Evolutionary conservation across 2,113 vertebrate species (phyloP), one percentile per base, ranked within the genome.

Genomic region (Nymphicus hollandicus): DNA sequence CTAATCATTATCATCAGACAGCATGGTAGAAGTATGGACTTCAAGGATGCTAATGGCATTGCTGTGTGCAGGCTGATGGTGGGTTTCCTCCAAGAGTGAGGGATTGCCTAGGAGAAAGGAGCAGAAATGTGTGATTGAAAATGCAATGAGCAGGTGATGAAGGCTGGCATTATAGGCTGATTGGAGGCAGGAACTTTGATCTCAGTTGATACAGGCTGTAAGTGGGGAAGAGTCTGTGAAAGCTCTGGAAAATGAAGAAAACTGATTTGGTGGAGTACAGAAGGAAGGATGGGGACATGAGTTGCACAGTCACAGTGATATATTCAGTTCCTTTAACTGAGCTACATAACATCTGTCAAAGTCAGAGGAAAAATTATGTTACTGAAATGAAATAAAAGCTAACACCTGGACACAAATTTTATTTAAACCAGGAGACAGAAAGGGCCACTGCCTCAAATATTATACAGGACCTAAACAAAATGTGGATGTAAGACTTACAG

Each of bases 121-220:
- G 56, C 29, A 95, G 83, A 91, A 92, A 87, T 27, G 44, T 22
- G 71, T 76, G 84, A 93, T 28, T 95, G 89, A 81, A 96, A 91
- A 68, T 13, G 17, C 76, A 91, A 96, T 25, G 63, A 86, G 56
- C 69, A 87, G 61, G 72, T 79, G 77, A 83, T 56, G 72, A 94
- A 91, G 92, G 84, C 33, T 70, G 87, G 56, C 33, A 53, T 80
- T 80, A 85, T 4, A n/a, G 87, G 66, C 66, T 96, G 95, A 93
- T 76, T 80, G 79, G 58, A 95, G 79, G 58, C 78, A 94, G 37
- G 63, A 89, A 89, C 89, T 94, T 89, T 89, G 89, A 73, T 94
- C 89, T 73, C 7, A 1, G 31, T 81, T 72, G 81, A 73, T 80
- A 56, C 9, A 69, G 84, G 35, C 53, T 69, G 68, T 19, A 22